phyloP scores from a whole-genome alignment of 2,113 vertebrate species.

The Coryphaenoides rupestris region DNA sequence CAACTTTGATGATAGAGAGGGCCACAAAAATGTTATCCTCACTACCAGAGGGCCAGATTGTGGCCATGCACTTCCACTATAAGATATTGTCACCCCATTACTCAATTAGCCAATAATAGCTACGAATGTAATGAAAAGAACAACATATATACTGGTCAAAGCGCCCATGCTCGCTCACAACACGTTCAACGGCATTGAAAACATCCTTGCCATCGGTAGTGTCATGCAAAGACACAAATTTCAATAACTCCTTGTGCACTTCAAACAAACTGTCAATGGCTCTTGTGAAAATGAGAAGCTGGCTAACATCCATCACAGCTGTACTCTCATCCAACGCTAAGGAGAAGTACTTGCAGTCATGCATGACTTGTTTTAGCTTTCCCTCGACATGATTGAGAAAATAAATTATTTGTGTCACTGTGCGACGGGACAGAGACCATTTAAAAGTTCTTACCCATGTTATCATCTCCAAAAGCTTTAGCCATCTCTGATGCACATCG shows the following conservation, averaged over 20 bases:
- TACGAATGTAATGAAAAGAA: too few species aligned
- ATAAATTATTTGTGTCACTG: neutral
- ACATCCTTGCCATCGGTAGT: conserved; percentile 5
- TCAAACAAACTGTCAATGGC: conserved; percentile 19
- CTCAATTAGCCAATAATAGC: too few species aligned
- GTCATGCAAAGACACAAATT: conserved; percentile 12
- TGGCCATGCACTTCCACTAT: too few species aligned
- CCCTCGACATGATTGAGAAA: neutral
- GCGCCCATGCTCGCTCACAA: conserved; percentile 6
- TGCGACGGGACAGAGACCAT: neutral
- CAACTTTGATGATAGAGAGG: too few species aligned
- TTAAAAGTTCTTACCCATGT: neutral
- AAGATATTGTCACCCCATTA: too few species aligned
- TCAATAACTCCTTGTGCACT: conserved; percentile 17
- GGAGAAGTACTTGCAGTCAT: conserved; percentile 23
- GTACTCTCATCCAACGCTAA: conserved; percentile 25
- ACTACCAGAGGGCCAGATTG: too few species aligned
- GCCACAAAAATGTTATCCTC: too few species aligned
- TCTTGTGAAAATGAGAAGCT: conserved; percentile 16
- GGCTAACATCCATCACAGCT: conserved; percentile 18
- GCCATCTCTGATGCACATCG: neutral
- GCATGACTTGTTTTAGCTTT: too few species aligned
- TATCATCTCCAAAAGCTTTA: neutral
- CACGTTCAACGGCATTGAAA: conserved; percentile 21
- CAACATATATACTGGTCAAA: too few species aligned